Evolutionary conservation across 2,888 invertebrate genomes (phyloP), one percentile per base, ranked within the genome.

Genomic region (Odontocolon sp.): DNA sequence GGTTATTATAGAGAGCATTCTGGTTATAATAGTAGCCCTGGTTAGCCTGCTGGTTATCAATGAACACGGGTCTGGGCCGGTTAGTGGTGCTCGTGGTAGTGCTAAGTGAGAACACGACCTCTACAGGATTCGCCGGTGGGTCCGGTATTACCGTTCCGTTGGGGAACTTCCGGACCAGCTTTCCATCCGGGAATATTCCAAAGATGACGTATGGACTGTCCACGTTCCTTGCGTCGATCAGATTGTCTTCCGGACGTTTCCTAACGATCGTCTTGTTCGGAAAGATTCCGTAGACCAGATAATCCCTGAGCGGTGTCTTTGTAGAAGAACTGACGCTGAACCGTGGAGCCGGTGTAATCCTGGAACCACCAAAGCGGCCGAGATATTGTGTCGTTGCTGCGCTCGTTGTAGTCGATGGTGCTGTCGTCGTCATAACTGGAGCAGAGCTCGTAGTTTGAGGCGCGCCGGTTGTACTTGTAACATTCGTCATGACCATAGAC

Each of bases 91-190:
- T 79, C 81, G 87, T 87, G 83, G 86, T 84, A 81, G 89, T 89
- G 81, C 86, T 89, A 86, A 89, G 88, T 75, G 89, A 85, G 83
- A 89, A 90, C 74, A 90, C 88, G 85, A 89, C 86, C 86, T 90
- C 90, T 71, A 90, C 88, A 78, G 90, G 90, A 80, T 85, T 89
- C 72, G 85, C 87, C 70, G 89, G 88, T 73, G 89, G 88, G 87
- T 94, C 94, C 91, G 95, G 95, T 90, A 95, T 94, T 91, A 94
- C 91, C 88, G 95, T 95, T 90, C 95, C 95, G 87, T 96, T 95
- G 81, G 95, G 95, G 89, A 94, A 95, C 91, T 94, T 95, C 91
- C 94, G 94, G 89, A 95, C 94, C 90, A 95, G 92, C 89, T 94
- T 95, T 91, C 95, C 95, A 92, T 95, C 95, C 82, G 95, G 95